Evolutionary conservation across 2,113 vertebrate genomes (phyloP), one percentile per base, ranked within the genome.

Genomic region (Oxyruncus cristatus): DNA sequence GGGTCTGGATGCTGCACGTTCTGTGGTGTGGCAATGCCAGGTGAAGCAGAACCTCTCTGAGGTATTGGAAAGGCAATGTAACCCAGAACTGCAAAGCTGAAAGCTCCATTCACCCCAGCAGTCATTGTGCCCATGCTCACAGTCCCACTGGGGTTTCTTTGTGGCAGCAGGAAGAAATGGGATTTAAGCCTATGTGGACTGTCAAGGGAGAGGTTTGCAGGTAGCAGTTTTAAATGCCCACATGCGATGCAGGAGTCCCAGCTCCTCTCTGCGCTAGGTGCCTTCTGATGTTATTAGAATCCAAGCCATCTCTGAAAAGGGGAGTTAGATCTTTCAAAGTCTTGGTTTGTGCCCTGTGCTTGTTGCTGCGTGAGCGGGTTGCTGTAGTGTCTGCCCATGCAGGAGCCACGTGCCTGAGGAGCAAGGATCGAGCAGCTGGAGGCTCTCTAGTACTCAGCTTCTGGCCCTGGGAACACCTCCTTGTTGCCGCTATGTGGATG

Each of bases 121-220:
- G 62, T 33, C 19, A 2, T 55, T 1, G 2, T 23, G 41, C 49
- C 55, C 37, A 28, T 33, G 52, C 35, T 63, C 26, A 24, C 37
- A 37, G 19, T 10, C 37, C 33, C 5, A 0, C 73, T 82, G 32
- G 12, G 42, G 12, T 73, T 82, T 27, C 53, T 79, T 59, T 56
- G 39, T 42, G 74, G 21, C 20, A 26, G 32, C 18, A 16, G 59
- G 59, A 50, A 59, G 37, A 67, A 41, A 18, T 20, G 39, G 6
- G 18, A 28, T 66, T 76, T 0, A 0, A 35, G 44, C 12, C 46
- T 23, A 0, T 4, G 10, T 32, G 11, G 30, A 20, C 30, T 74
- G 33, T 23, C 39, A 44, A 18, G 17, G 20, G 39, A 82, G 28
- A n/a, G 8, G 17, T 52, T 84, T 0, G 0, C 42, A 67, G 56